phyloP scores from a whole-genome alignment of 2,888 invertebrate genomes.

The Cecidostiba fungosa region DNA sequence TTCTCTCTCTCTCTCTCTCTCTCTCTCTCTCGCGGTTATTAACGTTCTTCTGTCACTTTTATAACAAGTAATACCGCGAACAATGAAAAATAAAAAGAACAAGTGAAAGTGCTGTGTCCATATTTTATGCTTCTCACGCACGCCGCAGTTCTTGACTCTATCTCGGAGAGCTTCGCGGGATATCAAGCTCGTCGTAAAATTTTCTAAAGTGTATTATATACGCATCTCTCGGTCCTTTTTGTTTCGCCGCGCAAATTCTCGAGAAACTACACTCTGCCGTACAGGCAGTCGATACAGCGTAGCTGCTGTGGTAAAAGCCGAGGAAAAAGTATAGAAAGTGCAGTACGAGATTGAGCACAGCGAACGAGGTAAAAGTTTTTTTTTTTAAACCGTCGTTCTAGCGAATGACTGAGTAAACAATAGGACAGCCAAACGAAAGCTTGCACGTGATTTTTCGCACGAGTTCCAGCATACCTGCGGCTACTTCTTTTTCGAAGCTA shows the following conservation, averaged over 20 bases:
- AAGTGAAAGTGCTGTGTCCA: background rate
- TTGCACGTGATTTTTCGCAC: background rate
- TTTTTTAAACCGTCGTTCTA: background rate
- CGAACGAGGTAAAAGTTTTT: background rate
- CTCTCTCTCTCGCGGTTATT: background rate
- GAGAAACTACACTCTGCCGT: background rate
- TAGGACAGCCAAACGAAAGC: background rate
- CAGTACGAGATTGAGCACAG: background rate
- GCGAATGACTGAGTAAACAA: conserved; percentile 1
- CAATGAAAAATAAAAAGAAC: background rate
- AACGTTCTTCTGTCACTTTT: background rate
- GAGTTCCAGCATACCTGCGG: background rate
- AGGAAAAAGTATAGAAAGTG: background rate
- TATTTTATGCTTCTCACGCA: background rate
- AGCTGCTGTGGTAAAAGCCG: background rate
- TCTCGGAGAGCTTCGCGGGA: background rate
- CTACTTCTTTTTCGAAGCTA: background rate
- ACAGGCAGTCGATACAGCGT: background rate
- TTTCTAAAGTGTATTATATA: background rate
- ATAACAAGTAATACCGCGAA: background rate
- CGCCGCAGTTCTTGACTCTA: background rate
- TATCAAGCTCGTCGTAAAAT: background rate
- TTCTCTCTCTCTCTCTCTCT: background rate
- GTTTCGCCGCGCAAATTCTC: background rate
- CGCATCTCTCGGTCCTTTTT: background rate